These are phyloP conservation scores for Lithobates sylvaticus DNA, from an alignment of 2,797 vertebrate genomes.

Conservation along the genomic window DNA sequence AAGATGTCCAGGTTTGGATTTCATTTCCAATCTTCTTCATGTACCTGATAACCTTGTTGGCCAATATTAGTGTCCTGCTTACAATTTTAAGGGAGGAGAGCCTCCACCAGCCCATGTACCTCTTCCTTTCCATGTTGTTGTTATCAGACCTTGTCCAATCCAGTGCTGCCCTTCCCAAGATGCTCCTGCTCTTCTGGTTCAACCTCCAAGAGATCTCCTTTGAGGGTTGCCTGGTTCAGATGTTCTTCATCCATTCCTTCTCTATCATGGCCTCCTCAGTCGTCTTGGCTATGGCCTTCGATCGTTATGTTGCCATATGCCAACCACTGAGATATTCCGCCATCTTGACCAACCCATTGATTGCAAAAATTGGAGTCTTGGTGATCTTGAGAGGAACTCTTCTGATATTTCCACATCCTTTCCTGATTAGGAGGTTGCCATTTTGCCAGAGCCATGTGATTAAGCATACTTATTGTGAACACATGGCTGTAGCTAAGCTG, in stretches of 20 bases:
- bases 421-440: conserved; percentile 64
- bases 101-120: conserved; percentile 87
- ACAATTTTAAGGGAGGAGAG: conserved; percentile 72
- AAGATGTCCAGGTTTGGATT: conserved; percentile 52
- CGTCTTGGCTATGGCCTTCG: conserved; percentile 70
- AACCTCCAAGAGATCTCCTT: conserved; percentile 72
- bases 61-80: conserved; percentile 73
- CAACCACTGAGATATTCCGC: conserved; percentile 66
- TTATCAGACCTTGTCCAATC: conserved; percentile 68
- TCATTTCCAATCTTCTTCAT: conserved; percentile 66
- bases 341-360: conserved; percentile 64
- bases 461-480: conserved; percentile 69
- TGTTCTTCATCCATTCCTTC: conserved; percentile 81
- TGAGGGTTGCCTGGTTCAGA: conserved; percentile 79
- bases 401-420: conserved; percentile 67
- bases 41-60: conserved; percentile 71
- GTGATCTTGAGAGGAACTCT: conserved; percentile 61
- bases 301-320: conserved; percentile 70
- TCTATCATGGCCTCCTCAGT: conserved; percentile 70
- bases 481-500: conserved; percentile 69
- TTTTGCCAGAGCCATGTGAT: conserved; percentile 69
- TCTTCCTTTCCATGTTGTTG: conserved; percentile 75
- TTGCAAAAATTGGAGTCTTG: conserved; percentile 62
- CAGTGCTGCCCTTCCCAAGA: conserved; percentile 75
- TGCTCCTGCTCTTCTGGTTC: conserved; percentile 77